These are phyloP conservation scores for Ibidorhyncha struthersii DNA, from an alignment of 2,113 vertebrate species.

Conservation along the genomic window DNA sequence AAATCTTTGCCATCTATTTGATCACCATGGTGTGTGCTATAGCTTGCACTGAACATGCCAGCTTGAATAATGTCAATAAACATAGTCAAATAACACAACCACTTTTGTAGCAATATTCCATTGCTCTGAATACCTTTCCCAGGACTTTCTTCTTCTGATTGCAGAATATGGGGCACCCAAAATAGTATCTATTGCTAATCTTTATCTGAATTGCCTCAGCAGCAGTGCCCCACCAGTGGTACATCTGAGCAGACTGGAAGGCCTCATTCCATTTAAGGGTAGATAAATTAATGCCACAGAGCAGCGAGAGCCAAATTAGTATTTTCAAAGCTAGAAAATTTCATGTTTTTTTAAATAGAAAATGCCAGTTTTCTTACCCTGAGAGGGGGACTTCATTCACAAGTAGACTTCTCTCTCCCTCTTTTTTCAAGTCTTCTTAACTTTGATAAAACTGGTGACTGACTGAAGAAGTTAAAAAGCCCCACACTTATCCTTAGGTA, in stretches of 20 bases:
- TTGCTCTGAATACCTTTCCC: background rate
- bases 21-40: background rate
- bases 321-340: background rate
- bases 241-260: background rate
- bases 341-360: background rate
- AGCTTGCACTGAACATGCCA: background rate
- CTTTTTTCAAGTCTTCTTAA: background rate
- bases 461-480: background rate
- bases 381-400: background rate
- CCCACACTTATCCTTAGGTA: background rate
- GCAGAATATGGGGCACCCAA: background rate
- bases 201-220: background rate
- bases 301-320: background rate
- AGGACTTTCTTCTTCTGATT: background rate
- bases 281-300: background rate
- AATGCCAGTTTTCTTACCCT: background rate
- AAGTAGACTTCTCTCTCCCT: background rate
- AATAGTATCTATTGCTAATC: background rate
- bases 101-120: background rate
- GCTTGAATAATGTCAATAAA: background rate
- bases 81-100: background rate
- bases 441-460: background rate
- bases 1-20: conserved; percentile 2
- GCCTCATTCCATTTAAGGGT: background rate
- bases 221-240: background rate